Evolutionary conservation across 2,113 vertebrate species (phyloP).

Genomic region (Mobula birostris): DNA sequence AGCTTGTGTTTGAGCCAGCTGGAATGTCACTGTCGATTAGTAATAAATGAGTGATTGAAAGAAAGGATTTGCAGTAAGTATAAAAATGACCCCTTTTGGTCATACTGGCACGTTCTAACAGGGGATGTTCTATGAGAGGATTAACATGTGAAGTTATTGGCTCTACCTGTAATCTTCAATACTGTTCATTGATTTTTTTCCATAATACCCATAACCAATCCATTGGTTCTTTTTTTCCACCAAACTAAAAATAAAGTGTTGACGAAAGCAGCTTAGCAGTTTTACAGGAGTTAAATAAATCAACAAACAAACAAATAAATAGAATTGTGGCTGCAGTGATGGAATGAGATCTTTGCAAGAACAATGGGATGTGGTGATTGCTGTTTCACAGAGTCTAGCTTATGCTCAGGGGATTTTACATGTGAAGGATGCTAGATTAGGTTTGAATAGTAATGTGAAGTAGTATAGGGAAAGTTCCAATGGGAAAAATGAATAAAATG

Average conservation of each 20-base stretch:
- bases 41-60: conserved; percentile 1
- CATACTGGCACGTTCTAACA: not conserved
- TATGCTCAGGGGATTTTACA: not conserved
- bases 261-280: not conserved
- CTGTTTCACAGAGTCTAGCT: not conserved
- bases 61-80: conserved; percentile 1
- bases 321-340: not conserved
- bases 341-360: not conserved
- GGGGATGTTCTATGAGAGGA: not conserved
- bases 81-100: not conserved
- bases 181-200: not conserved
- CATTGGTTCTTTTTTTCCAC: not conserved
- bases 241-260: not conserved
- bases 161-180: not conserved
- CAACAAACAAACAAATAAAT: not conserved
- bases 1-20: not conserved
- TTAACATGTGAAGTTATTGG: not conserved
- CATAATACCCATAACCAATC: not conserved
- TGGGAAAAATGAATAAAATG: not conserved
- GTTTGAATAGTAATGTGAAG: not conserved
- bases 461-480: not conserved
- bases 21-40: not conserved
- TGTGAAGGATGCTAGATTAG: not conserved
- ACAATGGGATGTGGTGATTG: not conserved
- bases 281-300: not conserved